Conservation (phyloP, 2,113 vertebrate genomes). For the Pterocles gutturalis region DNA sequence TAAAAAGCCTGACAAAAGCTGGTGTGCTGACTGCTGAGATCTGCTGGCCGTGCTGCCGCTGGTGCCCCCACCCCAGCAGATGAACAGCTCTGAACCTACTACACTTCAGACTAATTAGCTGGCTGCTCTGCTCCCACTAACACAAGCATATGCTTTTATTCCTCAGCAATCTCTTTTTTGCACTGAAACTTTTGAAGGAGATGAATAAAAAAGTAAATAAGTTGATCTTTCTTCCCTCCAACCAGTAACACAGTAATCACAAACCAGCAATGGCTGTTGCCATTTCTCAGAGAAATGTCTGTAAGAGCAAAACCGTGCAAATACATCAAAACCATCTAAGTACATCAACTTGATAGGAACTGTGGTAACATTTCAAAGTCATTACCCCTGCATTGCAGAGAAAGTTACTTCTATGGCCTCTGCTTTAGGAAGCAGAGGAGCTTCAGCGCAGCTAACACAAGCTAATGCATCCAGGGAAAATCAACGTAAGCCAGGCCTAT, state of each 20-base stretch:
- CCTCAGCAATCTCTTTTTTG: neutral
- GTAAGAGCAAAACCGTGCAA: neutral
- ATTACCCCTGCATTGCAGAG: neutral
- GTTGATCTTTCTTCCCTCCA: neutral
- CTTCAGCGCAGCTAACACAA: neutral
- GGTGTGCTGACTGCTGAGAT: neutral
- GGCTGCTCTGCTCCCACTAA: neutral
- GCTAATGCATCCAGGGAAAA: neutral
- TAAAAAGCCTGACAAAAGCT: neutral
- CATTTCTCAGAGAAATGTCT: neutral
- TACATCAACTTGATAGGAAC: neutral
- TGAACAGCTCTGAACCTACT: neutral
- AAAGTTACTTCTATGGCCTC: neutral
- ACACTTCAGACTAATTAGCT: neutral
- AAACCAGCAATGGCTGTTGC: neutral
- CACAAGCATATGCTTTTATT: neutral
- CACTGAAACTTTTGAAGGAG: neutral
- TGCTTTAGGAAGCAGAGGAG: neutral
- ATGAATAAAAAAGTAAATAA: neutral
- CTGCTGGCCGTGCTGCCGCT: neutral
- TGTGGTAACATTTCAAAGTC: neutral
- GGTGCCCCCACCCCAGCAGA: neutral
- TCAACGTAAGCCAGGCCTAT: neutral
- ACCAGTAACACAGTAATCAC: neutral
- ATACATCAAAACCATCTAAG: neutral